Base-by-base conservation (phyloP, 2,888 invertebrate species). In the Ophraella communa region DNA sequence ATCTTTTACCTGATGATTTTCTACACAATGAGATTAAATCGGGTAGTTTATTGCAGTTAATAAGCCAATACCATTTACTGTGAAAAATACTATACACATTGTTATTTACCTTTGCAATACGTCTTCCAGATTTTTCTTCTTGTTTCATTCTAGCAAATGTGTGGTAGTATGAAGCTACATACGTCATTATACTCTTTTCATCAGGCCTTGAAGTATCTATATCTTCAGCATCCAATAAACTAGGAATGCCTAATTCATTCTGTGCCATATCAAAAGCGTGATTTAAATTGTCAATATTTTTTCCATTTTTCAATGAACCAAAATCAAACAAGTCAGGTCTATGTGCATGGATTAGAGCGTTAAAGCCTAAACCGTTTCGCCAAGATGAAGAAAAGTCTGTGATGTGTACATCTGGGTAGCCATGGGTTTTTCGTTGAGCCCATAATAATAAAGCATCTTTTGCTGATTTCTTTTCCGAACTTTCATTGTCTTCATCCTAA, bases 71-170 rank as follows among this genome's bases (percentile, higher is more conserved):
- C n/a, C n/a, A n/a, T n/a, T n/a, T n/a, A n/a, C n/a, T n/a, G n/a
- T n/a, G n/a, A n/a, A n/a, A n/a, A n/a, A n/a, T n/a, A n/a, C n/a
- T n/a, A n/a, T n/a, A n/a, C n/a, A n/a, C n/a, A n/a, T n/a, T n/a
- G 5, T 39, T 20, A 83, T 87, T 87, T 82, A 96, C 96, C 84
- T 98, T 99, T 42, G 97, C 98, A 78, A 99, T 98, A 80, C 98
- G 88, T 76, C 95, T 90, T 30, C 98, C 98, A 74, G 97, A 97
- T 81, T 98, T 98, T 85, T 95, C 94, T 80, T 98, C 98, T 79
- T 95, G 96, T 87, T 98, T 98, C 96, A 98, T 97, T 74, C 97
- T 88, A 47, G 98, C 98, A 85, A 99, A 99, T 62, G 98, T 97
- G 84, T 99, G 98, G 84, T 99, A 99, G 84, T 98, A 98, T 14